A percentile compares a stretch with the other conserved stretches of the same genome.
Evolutionary conservation across 2,113 vertebrate species (phyloP).

Genomic region (Nymphicus hollandicus): DNA sequence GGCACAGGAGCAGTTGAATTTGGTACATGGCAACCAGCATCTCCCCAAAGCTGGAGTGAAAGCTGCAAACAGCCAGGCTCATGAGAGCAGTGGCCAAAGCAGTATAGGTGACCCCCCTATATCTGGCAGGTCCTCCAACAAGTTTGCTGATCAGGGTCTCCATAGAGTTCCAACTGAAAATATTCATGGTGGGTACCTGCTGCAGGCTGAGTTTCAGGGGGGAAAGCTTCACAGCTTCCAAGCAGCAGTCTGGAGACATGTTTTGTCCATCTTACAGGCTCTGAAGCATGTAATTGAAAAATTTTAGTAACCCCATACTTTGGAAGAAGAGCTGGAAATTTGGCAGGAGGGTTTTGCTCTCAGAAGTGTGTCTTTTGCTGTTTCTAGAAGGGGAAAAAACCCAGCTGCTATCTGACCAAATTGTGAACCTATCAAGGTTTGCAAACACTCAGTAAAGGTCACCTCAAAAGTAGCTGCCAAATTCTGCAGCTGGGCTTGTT

Average conservation of each 20-base stretch:
- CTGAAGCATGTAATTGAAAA: background rate
- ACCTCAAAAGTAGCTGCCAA: background rate
- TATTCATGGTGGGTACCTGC: background rate
- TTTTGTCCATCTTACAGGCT: background rate
- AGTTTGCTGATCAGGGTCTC: background rate
- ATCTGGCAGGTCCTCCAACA: fast-evolving
- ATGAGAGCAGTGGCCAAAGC: fast-evolving
- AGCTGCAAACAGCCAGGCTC: background rate
- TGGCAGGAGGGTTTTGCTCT: background rate
- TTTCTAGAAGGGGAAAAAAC: background rate
- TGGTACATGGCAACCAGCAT: background rate
- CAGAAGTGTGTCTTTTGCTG: background rate
- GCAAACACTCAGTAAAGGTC: background rate
- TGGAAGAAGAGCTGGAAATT: background rate
- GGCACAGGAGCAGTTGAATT: background rate
- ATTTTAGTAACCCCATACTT: background rate
- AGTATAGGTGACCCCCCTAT: fast-evolving
- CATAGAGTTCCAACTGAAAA: background rate
- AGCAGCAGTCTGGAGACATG: background rate
- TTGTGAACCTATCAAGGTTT: background rate
- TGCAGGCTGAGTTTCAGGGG: background rate
- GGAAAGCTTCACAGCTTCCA: background rate
- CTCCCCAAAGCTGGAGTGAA: background rate
- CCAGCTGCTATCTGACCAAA: background rate
- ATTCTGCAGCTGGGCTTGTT: background rate